Evolutionary conservation across 2,888 invertebrate genomes (phyloP).

Genomic region (Colostygia pectinataria): DNA sequence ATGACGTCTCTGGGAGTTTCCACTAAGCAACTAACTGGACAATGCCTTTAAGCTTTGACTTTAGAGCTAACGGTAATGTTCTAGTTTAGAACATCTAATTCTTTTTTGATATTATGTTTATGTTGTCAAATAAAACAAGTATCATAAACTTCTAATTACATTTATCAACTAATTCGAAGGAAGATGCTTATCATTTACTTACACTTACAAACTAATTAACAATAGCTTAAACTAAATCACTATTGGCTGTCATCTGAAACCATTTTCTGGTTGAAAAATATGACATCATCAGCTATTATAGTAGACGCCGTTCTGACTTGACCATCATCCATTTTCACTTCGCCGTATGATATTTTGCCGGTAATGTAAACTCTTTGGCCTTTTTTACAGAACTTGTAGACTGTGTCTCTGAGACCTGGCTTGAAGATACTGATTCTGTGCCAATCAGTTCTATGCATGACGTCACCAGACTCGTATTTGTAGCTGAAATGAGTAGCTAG

Average conservation of each 20-base stretch:
- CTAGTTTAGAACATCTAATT: too few species aligned
- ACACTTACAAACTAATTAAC: conserved; percentile 42
- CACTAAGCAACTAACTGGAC: too few species aligned
- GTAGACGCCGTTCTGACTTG: conserved; percentile 88
- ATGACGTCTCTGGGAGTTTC: too few species aligned
- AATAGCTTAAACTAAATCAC: conserved; percentile 22
- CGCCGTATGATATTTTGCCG: conserved; percentile 93
- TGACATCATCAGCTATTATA: conserved; percentile 93
- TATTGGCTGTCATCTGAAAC: conserved; percentile 36
- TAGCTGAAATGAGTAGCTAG: conserved; percentile 95
- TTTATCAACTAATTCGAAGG: conserved; percentile 15
- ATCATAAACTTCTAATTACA: conserved; percentile 8
- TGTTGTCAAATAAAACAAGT: conserved; percentile 3
- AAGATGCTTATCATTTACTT: conserved; percentile 16
- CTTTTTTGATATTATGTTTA: too few species aligned
- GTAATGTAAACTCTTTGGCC: conserved; percentile 93
- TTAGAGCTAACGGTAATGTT: too few species aligned
- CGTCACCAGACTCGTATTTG: conserved; percentile 90
- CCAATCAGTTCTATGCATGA: conserved; percentile 95
- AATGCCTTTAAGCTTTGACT: too few species aligned
- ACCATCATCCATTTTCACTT: conserved; percentile 91
- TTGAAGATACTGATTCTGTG: conserved; percentile 94
- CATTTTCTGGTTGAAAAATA: conserved; percentile 86
- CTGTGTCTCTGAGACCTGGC: conserved; percentile 90
- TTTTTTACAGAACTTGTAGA: conserved; percentile 91